Evolutionary conservation across 2,888 invertebrate genomes (phyloP).

Genomic region (Cephus nigrinus): DNA sequence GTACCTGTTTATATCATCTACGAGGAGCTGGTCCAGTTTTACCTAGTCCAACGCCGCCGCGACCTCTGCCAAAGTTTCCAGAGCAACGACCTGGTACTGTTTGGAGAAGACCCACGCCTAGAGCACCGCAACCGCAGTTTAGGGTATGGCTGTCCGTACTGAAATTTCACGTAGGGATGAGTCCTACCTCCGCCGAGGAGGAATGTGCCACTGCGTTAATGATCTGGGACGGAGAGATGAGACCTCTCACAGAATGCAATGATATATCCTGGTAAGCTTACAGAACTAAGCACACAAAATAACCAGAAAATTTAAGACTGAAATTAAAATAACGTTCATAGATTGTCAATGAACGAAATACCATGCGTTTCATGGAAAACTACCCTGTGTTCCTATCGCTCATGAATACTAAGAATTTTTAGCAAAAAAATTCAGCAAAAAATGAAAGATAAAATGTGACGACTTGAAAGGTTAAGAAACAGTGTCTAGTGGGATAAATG

Average conservation of each 20-base stretch:
- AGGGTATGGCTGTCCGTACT: constrained; percentile 88
- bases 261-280: constrained; percentile 81
- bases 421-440: neutral
- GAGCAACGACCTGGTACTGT: constrained; percentile 61
- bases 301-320: neutral
- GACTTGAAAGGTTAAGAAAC: neutral
- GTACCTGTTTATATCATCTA: constrained; percentile 89
- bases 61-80: constrained; percentile 63
- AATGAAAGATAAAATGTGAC: neutral
- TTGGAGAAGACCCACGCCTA: constrained; percentile 69
- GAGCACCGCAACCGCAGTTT: constrained; percentile 75
- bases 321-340: too few species aligned
- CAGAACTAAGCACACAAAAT: neutral
- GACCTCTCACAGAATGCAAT: constrained; percentile 81
- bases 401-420: neutral
- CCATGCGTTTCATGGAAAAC: too few species aligned
- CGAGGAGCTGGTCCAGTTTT: constrained; percentile 71
- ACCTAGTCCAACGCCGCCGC: constrained; percentile 69
- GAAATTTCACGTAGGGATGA: constrained; percentile 84
- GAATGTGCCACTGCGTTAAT: constrained; percentile 86
- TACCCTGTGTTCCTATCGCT: neutral
- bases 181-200: constrained; percentile 77
- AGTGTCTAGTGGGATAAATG: too few species aligned
- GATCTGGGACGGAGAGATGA: constrained; percentile 82
- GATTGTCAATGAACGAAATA: too few species aligned